Evolutionary conservation across 2,113 vertebrate genomes (phyloP).

Genomic region (Catharus fuscescens): DNA sequence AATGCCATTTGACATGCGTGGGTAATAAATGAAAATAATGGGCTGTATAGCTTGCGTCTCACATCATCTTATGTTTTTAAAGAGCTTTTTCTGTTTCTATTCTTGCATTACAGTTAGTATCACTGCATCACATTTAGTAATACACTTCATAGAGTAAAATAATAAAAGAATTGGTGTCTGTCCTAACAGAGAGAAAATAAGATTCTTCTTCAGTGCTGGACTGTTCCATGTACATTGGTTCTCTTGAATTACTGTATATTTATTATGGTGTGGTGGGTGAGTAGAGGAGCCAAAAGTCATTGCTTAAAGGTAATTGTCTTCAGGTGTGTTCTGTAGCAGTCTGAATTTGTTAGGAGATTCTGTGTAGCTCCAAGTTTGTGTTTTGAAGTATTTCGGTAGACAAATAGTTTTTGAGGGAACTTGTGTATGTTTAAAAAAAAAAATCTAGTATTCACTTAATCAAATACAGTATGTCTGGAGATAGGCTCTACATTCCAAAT

Average conservation of each 20-base stretch:
- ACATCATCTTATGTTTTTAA: neutral
- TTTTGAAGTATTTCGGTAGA: neutral
- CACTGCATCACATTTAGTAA: neutral
- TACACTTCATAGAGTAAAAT: neutral
- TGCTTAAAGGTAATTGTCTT: neutral
- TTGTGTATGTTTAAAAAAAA: neutral
- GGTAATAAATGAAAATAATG: neutral
- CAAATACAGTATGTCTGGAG: neutral
- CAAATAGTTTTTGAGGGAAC: neutral
- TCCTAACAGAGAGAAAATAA: neutral
- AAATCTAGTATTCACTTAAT: neutral
- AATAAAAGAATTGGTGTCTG: fast-evolving
- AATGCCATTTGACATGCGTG: neutral
- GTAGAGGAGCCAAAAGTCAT: neutral
- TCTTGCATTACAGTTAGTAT: neutral
- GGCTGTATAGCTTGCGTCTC: neutral
- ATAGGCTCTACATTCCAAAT: neutral
- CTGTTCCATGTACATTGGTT: neutral
- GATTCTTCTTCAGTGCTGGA: neutral
- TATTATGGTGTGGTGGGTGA: neutral
- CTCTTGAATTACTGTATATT: neutral
- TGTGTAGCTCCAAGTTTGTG: neutral
- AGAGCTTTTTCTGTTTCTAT: neutral
- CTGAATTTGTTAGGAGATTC: neutral
- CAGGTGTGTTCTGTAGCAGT: neutral